These are phyloP conservation scores for Gymnorhina tibicen DNA, from an alignment of 2,113 vertebrate species.

Conservation along the genomic window DNA sequence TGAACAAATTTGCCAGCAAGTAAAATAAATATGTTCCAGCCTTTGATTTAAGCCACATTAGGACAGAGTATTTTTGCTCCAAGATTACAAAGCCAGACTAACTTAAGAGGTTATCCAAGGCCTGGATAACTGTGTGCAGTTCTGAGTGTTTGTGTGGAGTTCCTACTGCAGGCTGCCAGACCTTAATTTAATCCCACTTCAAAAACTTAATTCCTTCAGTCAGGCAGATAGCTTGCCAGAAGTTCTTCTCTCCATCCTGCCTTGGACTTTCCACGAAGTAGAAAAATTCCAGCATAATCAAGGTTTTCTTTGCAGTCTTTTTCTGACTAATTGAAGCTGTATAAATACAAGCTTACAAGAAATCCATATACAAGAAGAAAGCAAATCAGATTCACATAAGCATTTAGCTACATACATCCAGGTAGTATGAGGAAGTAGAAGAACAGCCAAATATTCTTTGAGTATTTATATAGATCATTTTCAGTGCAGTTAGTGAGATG, in stretches of 20 bases:
- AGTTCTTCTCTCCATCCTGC: neutral
- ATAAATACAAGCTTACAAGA: neutral
- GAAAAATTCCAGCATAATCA: neutral
- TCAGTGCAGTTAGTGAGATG: neutral
- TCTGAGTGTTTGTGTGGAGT: neutral
- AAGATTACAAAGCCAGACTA: conserved; percentile 20
- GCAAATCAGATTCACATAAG: neutral
- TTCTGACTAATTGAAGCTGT: neutral
- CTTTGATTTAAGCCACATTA: conserved; percentile 53
- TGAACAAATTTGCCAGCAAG: neutral
- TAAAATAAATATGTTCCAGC: neutral
- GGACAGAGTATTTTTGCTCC: neutral
- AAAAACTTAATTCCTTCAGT: conserved; percentile 21
- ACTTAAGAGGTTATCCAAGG: conserved; percentile 35
- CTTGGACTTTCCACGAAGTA: neutral
- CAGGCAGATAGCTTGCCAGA: neutral
- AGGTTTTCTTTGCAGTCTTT: neutral
- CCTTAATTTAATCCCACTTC: conserved; percentile 25
- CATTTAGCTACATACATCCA: neutral
- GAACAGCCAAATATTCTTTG: neutral
- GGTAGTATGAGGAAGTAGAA: neutral
- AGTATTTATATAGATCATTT: neutral
- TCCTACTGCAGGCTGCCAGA: conserved; percentile 16
- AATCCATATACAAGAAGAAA: neutral
- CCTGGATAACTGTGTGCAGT: neutral